phyloP scores from a whole-genome alignment of 2,888 invertebrate species.

The Sesia bembeciformis region DNA sequence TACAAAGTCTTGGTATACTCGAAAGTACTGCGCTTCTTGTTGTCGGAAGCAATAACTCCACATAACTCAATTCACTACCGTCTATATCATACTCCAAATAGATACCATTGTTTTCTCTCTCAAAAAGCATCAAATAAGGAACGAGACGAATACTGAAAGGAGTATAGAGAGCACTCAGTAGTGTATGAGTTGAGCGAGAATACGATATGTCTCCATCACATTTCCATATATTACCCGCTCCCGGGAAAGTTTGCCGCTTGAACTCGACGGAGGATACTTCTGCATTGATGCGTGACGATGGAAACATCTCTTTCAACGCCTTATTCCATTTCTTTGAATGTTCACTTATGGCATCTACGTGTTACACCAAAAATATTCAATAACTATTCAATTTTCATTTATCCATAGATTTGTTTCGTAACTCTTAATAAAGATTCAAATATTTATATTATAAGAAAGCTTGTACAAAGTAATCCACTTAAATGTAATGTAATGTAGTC shows the following conservation, averaged over 20 bases:
- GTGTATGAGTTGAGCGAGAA: conserved; percentile 33
- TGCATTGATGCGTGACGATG: conserved; percentile 41
- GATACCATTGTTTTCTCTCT: conserved; percentile 51
- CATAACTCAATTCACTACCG: conserved; percentile 41
- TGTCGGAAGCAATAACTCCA: conserved; percentile 7
- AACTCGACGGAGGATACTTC: conserved; percentile 37
- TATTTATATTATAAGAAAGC: no score
- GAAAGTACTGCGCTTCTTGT: not conserved
- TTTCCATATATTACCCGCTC: conserved; percentile 48
- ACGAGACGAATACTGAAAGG: conserved; percentile 41
- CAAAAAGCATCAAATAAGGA: conserved; percentile 48
- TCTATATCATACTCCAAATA: conserved; percentile 44
- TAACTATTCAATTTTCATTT: not conserved
- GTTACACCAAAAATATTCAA: no score
- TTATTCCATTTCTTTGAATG: not conserved
- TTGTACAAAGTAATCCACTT: no score
- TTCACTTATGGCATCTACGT: not conserved
- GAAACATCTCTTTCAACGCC: conserved; percentile 30
- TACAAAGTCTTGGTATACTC: not conserved
- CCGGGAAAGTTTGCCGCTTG: conserved; percentile 19
- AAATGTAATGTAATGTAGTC: no score
- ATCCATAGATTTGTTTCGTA: no score
- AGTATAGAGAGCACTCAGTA: conserved; percentile 42
- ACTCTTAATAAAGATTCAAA: no score
- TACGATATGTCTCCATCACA: conserved; percentile 63